A percentile compares a stretch with the other conserved stretches of the same genome.
Evolutionary conservation across 2,888 invertebrate genomes (phyloP).

Genomic region (Neuroscelio doddi): DNA sequence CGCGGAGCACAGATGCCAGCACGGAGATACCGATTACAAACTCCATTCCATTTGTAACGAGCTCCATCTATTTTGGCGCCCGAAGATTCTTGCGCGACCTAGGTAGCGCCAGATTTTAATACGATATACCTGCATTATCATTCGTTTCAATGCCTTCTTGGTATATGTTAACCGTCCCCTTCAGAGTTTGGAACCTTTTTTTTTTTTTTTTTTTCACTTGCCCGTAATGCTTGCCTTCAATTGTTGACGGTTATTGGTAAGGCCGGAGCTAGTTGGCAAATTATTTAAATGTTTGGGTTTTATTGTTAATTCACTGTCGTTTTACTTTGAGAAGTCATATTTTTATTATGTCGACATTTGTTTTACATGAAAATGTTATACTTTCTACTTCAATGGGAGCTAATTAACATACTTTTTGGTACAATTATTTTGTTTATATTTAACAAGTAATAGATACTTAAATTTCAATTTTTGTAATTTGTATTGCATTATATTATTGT

Average conservation of each 20-base stretch:
- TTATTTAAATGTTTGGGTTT: no score
- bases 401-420: no score
- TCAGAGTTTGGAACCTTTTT: not conserved
- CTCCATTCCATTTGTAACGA: slow-evolving; percentile 72
- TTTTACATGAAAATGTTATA: no score
- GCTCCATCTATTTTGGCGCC: slow-evolving; percentile 71
- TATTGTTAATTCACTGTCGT: no score
- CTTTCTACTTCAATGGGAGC: no score
- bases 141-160: slow-evolving; percentile 56
- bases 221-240: not conserved
- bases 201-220: not conserved
- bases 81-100: slow-evolving; percentile 56
- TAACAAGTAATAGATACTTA: no score
- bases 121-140: slow-evolving; percentile 66
- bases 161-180: slow-evolving; percentile 24
- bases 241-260: not conserved
- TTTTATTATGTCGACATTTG: no score
- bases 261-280: no score
- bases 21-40: slow-evolving; percentile 70
- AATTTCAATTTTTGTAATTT: no score
- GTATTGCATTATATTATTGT: no score
- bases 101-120: slow-evolving; percentile 66
- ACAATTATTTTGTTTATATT: no score
- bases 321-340: no score
- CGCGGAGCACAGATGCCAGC: slow-evolving; percentile 64